These are phyloP conservation scores for Sebastes iracundus DNA, from an alignment of 2,797 vertebrate species.

Conservation along the genomic window DNA sequence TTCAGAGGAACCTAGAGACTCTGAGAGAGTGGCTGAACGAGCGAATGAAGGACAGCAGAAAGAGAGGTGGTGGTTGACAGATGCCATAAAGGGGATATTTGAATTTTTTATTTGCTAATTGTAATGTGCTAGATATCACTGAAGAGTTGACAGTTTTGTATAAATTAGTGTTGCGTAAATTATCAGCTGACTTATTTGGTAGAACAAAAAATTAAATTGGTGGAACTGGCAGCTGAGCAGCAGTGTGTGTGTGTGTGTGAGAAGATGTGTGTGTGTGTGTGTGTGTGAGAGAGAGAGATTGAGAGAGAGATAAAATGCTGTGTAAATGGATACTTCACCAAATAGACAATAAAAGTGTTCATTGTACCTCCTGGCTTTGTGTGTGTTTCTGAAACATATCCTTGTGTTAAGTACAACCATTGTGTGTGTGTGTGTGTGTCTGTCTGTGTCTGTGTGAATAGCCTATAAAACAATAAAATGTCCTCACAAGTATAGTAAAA, in stretches of 20 bases:
- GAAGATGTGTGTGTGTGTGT: neutral
- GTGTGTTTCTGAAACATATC: neutral
- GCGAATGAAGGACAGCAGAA: constrained; percentile 24
- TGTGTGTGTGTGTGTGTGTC: too few relatives aligned
- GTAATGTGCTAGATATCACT: neutral
- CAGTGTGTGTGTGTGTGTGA: neutral
- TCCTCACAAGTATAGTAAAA: neutral
- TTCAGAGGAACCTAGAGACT: constrained; percentile 79
- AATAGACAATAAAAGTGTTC: constrained; percentile 31
- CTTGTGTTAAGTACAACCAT: neutral
- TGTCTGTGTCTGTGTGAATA: neutral
- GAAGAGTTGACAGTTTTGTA: constrained; percentile 18
- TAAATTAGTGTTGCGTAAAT: constrained; percentile 7
- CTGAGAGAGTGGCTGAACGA: constrained; percentile 77
- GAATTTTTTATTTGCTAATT: constrained; percentile 10
- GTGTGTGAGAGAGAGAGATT: neutral
- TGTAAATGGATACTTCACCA: constrained; percentile 10
- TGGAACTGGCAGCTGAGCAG: neutral
- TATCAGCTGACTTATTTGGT: constrained; percentile 8
- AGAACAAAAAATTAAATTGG: neutral
- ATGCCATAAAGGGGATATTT: neutral
- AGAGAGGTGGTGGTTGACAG: neutral
- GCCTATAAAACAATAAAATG: neutral
- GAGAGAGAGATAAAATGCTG: constrained; percentile 1
- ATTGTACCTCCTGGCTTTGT: neutral